These are phyloP conservation scores for Drosophila sp. DNA, from an alignment of 1,140 invertebrate species.

Conservation along the genomic window DNA sequence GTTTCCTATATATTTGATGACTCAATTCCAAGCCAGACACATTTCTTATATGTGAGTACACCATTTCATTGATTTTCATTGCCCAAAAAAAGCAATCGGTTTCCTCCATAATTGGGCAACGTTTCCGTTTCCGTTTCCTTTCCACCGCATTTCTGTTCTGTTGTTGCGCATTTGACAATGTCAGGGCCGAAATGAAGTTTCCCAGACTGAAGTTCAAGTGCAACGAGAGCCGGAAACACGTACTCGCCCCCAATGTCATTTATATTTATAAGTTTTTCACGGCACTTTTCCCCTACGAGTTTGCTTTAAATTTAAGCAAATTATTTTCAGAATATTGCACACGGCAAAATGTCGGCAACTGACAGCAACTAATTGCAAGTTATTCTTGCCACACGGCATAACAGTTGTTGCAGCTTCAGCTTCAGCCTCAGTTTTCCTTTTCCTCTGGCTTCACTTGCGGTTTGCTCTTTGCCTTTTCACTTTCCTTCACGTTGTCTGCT, in stretches of 20 bases:
- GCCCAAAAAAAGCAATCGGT: slow-evolving; percentile 8
- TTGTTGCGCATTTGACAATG: slow-evolving; percentile 58
- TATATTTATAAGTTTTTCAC: slow-evolving; percentile 29
- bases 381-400: slow-evolving; percentile 43
- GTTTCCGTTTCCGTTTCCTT: slow-evolving; percentile 60
- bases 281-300: neutral
- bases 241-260: slow-evolving; percentile 35
- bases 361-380: slow-evolving; percentile 78
- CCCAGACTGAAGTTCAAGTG: slow-evolving; percentile 60
- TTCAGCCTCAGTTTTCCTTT: slow-evolving; percentile 20
- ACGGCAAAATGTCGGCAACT: slow-evolving; percentile 23
- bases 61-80: slow-evolving; percentile 67
- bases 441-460: slow-evolving; percentile 11
- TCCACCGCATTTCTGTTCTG: slow-evolving; percentile 5
- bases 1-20: slow-evolving; percentile 45
- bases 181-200: slow-evolving; percentile 32
- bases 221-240: slow-evolving; percentile 31
- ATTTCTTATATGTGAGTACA: slow-evolving; percentile 33
- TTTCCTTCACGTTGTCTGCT: slow-evolving; percentile 12
- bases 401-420: slow-evolving; percentile 13
- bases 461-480: slow-evolving; percentile 41
- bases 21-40: slow-evolving; percentile 50
- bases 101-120: slow-evolving; percentile 42
- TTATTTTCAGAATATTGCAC: slow-evolving; percentile 42
- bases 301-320: slow-evolving; percentile 46